Evolutionary conservation across 2,888 invertebrate genomes (phyloP).

Genomic region (Trypoxylon attenuatum): DNA sequence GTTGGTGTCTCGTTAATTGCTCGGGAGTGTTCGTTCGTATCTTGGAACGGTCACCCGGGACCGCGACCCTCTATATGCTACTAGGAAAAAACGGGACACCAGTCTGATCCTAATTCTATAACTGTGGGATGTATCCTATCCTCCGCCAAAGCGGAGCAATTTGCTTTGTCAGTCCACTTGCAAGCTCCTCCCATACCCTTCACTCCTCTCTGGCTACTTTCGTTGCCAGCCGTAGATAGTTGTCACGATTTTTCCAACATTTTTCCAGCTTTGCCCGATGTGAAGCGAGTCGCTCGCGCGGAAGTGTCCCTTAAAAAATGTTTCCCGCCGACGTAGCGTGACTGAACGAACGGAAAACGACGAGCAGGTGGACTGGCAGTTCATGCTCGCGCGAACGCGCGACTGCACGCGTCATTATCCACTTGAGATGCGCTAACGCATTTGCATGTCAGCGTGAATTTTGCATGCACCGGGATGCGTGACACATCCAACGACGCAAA

Average conservation of each 20-base stretch:
- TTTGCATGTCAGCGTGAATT: slow-evolving; percentile 26
- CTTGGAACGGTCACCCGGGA: slow-evolving; percentile 20
- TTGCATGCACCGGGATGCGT: slow-evolving; percentile 23
- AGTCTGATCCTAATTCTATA: background rate
- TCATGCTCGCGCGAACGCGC: slow-evolving; percentile 2
- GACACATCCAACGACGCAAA: slow-evolving; percentile 7
- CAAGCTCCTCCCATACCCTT: no score
- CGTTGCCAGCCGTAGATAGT: no score
- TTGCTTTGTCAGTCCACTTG: no score
- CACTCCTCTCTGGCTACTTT: no score
- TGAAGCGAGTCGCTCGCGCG: no score
- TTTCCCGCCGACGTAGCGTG: slow-evolving; percentile 37
- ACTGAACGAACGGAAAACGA: slow-evolving; percentile 42
- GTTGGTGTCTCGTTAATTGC: slow-evolving; percentile 37
- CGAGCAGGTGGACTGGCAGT: slow-evolving; percentile 41
- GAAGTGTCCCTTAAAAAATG: no score
- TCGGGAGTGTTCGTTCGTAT: slow-evolving; percentile 21
- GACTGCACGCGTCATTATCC: slow-evolving; percentile 34
- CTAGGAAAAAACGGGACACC: background rate
- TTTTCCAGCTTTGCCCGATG: no score
- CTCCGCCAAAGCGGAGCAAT: no score
- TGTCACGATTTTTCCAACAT: no score
- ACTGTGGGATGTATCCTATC: no score
- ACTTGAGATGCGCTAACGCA: slow-evolving; percentile 25
- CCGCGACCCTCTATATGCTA: slow-evolving; percentile 15